Percentiles rank a stretch among this genome's conserved stretches.
These are phyloP conservation scores for Telmatochromis sp. DNA, from an alignment of 2,113 vertebrate genomes.

Conservation along the genomic window DNA sequence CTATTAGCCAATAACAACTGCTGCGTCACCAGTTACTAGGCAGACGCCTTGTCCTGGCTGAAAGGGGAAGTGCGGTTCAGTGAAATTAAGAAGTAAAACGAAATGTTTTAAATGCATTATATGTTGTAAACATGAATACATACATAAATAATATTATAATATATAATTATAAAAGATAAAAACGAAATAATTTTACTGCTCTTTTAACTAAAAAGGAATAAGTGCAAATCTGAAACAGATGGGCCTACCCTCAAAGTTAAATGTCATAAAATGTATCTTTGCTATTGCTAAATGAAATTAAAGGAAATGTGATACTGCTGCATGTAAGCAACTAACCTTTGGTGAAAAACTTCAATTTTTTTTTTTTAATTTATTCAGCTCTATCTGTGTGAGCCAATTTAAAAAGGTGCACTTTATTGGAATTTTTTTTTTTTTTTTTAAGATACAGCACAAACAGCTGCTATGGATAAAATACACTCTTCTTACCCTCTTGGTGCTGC, in stretches of 20 bases:
- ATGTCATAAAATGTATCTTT: neutral
- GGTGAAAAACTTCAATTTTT: neutral
- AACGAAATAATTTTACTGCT: neutral
- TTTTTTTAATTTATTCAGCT: neutral
- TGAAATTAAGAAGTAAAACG: neutral
- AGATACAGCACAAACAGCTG: neutral
- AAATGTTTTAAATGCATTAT: neutral
- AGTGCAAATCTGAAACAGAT: neutral
- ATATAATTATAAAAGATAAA: neutral
- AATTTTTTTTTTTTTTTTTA: too few relatives aligned
- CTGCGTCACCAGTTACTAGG: slow-evolving; percentile 31
- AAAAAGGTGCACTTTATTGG: neutral
- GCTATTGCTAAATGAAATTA: neutral
- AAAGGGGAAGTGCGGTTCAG: neutral
- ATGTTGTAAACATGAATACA: neutral
- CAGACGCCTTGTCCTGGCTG: neutral
- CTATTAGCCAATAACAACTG: neutral
- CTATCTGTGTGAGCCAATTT: neutral
- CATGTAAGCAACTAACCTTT: neutral
- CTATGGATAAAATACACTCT: neutral
- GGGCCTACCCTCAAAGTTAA: neutral
- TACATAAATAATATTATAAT: neutral
- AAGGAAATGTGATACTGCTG: neutral
- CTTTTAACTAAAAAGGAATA: neutral
- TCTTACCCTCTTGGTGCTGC: slow-evolving; percentile 27